Evolutionary conservation across 2,113 vertebrate species (phyloP), one percentile per base, ranked within the genome.

Genomic region (Grammatotria lemairii): DNA sequence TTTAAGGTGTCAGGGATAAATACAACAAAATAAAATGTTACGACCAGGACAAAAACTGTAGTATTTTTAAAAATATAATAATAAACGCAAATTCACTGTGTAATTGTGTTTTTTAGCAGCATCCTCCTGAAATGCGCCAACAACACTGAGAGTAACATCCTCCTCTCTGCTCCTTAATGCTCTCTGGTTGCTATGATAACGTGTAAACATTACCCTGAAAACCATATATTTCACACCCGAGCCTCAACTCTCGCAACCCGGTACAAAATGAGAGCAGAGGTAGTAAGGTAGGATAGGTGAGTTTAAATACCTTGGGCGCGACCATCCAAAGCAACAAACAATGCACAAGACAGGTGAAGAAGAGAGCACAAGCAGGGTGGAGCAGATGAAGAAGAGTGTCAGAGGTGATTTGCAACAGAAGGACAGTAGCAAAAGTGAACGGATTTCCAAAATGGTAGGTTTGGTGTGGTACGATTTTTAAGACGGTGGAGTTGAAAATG

Each of bases 171-270:
- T 60, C 2, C 14, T 60, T 17, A 60, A 10, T 33, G 14, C 57
- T 17, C 57, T 60, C 57, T 33, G 3, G 16, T 60, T 1, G 0
- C 28, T 60, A 19, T 6, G 8, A 5, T 33, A 60, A 60, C 0
- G 14, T 17, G 8, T 60, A 60, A 60, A 60, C 14, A 2, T 33
- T 60, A 31, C 57, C 26, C 57, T 6, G 14, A 60, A 9, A 60
- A 31, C 26, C 57, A 60, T 60, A 60, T 17, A 60, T 31, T 17
- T 2, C 26, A 31, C 0, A 60, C 8, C 14, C 5, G 57, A 60
- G 57, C 16, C 57, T 60, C 57, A 60, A 33, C 57, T 60, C 57
- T 60, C 2, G 0, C 57, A 60, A 6, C 28, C 28, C 2, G 2
- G 57, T 60, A 33, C 3, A 3, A 19, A 60, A 60, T 60, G 57